phyloP scores from a whole-genome alignment of 2,113 vertebrate genomes.

The Zosterops japonicus region DNA sequence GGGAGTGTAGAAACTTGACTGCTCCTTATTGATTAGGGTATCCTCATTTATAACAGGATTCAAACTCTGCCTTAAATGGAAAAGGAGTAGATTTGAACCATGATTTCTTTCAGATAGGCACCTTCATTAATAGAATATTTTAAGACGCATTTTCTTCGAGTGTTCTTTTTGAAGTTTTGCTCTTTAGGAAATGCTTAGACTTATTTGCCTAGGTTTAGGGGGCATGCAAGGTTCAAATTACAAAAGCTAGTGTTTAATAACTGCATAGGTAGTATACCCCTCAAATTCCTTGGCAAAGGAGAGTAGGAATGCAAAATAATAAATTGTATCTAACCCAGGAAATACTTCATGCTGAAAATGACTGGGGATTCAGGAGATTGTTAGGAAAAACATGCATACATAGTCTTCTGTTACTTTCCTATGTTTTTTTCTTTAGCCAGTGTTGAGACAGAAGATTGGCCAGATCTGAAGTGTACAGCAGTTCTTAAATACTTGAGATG shows the following conservation, averaged over 20 bases:
- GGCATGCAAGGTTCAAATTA: not conserved
- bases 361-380: not conserved
- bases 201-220: not conserved
- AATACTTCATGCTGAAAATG: not conserved
- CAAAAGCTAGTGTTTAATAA: not conserved
- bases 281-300: not conserved
- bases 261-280: not conserved
- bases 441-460: not conserved
- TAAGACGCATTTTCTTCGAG: not conserved
- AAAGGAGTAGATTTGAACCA: not conserved
- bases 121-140: not conserved
- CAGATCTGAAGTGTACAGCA: not conserved
- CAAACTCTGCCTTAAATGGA: not conserved
- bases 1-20: not conserved
- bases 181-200: not conserved
- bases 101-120: not conserved
- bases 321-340: not conserved
- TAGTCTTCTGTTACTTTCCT: not conserved
- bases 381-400: not conserved
- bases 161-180: not conserved
- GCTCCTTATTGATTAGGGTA: not conserved
- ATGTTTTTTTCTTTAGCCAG: not conserved
- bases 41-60: not conserved
- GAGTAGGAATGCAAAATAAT: not conserved
- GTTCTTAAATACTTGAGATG: not conserved